These are phyloP conservation scores for Carterocephalus palaemon DNA, from an alignment of 2,888 invertebrate genomes.

Conservation along the genomic window DNA sequence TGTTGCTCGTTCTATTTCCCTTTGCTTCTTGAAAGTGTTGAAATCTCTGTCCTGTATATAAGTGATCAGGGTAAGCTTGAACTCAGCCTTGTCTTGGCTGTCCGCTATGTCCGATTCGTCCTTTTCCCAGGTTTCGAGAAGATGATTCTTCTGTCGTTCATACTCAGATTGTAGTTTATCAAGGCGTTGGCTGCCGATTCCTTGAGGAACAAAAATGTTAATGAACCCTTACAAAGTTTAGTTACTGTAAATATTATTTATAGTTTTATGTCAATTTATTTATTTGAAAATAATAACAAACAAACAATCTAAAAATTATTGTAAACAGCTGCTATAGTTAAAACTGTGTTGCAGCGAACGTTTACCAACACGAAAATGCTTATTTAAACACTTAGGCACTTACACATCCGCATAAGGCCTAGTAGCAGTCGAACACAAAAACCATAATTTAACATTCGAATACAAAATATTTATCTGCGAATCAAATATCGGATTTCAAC, in stretches of 20 bases:
- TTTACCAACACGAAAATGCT: too few species aligned
- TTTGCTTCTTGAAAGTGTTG: conserved; percentile 45
- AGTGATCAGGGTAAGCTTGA: conserved; percentile 78
- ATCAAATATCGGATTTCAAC: too few species aligned
- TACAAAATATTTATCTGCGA: too few species aligned
- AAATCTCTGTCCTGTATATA: conserved; percentile 76
- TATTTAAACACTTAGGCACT: too few species aligned
- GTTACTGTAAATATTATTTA: too few species aligned
- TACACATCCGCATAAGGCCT: too few species aligned
- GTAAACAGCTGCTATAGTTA: too few species aligned
- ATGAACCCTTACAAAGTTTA: too few species aligned
- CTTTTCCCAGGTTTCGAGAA: conserved; percentile 74
- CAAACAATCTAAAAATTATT: neutral
- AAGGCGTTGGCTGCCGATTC: conserved; percentile 76
- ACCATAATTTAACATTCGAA: too few species aligned
- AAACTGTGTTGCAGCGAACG: too few species aligned
- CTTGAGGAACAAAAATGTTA: conserved; percentile 46
- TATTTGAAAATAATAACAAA: neutral
- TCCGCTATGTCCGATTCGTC: conserved; percentile 75
- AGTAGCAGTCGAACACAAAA: too few species aligned
- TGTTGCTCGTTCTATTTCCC: conserved; percentile 52
- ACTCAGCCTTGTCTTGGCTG: conserved; percentile 74
- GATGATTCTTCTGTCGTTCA: conserved; percentile 74
- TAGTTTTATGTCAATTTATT: too few species aligned
- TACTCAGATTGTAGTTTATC: conserved; percentile 77